A percentile compares a stretch with the other conserved stretches of the same genome.
phyloP scores from a whole-genome alignment of 2,797 vertebrate species.

The Philypnodon macrostomus region DNA sequence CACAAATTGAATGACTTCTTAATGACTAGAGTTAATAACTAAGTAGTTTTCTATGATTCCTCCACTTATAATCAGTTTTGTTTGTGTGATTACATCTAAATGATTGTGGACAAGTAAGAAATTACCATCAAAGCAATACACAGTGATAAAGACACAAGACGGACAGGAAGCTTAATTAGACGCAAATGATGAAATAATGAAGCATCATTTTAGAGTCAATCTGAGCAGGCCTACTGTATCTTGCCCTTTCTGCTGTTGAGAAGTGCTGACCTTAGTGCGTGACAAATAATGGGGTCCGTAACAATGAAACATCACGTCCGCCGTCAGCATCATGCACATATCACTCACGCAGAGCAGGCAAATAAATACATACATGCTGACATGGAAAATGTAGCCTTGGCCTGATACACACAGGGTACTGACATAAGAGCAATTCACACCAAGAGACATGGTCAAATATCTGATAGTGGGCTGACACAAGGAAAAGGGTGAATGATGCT shows the following conservation, averaged over 20 bases:
- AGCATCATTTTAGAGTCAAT: slow-evolving; percentile 30
- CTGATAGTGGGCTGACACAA: slow-evolving; percentile 6
- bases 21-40: too few relatives aligned
- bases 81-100: slow-evolving; percentile 2
- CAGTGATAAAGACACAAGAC: background rate
- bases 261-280: slow-evolving; percentile 38
- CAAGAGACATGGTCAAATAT: slow-evolving; percentile 20
- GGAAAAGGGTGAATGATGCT: slow-evolving; percentile 9
- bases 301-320: slow-evolving; percentile 16
- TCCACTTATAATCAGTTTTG: background rate
- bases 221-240: slow-evolving; percentile 15
- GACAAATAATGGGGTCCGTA: slow-evolving; percentile 18
- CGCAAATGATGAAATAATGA: slow-evolving; percentile 16
- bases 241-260: background rate
- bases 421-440: slow-evolving; percentile 13
- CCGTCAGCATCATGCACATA: slow-evolving; percentile 29
- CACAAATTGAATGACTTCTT: too few relatives aligned
- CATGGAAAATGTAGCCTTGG: slow-evolving; percentile 4
- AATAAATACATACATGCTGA: slow-evolving; percentile 26
- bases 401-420: background rate
- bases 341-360: slow-evolving; percentile 1
- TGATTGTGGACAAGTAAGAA: background rate
- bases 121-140: slow-evolving; percentile 2
- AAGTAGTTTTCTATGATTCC: too few relatives aligned
- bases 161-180: slow-evolving; percentile 32